Base-by-base conservation (phyloP, 37 sponge, comb jelly and placozoan species). In the Halisarca cf. caerulea region DNA sequence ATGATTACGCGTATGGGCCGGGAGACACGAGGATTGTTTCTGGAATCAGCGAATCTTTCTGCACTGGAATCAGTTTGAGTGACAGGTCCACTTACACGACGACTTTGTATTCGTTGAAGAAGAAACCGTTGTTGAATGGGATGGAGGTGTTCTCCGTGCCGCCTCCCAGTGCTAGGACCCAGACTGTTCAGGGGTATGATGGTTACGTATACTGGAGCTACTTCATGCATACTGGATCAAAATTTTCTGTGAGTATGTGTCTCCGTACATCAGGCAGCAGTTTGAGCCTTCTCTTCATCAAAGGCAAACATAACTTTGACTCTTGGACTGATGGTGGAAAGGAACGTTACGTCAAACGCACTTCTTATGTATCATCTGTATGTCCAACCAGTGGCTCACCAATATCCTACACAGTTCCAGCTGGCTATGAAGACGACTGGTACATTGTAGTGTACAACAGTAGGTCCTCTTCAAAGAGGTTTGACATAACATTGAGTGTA, bases 391-490 rank as follows among this genome's bases (percentile, higher is more conserved):
- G 9, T 18, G 4, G 18, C 21, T 3, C 77, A 9, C 36, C 36
- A 17, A 23, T 1, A 3, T 74, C 24, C 14, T 4, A 37, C 20
- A 4, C 45, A 23, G 30, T 28, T 30, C 64, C 64, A 20, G 9
- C 30, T 62, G 64, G 64, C 2, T n/a, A 33, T 74, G 44, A 23
- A 74, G 77, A 74, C 45, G 77, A 40, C 25, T 74, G 36, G 11
- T 74, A 74, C 45, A 36, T 74, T 41, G 77, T 74, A 25, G 24
- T 40, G 18, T 74, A 74, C 77, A 74, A 74, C 45, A 40, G 45
- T 23, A 4, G 7, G 9, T 41, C 7, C 17, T 40, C 7, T 37
- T 40, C 21, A 3, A 24, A 1, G 36, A 17, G 45, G 5, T 15
- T 74, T 23, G 15, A 5, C 7, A 20, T 74, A 1, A 4, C 7